These are phyloP conservation scores for Paradoxurus hermaphroditus DNA, from an alignment of 2,113 vertebrate species.

Conservation along the genomic window DNA sequence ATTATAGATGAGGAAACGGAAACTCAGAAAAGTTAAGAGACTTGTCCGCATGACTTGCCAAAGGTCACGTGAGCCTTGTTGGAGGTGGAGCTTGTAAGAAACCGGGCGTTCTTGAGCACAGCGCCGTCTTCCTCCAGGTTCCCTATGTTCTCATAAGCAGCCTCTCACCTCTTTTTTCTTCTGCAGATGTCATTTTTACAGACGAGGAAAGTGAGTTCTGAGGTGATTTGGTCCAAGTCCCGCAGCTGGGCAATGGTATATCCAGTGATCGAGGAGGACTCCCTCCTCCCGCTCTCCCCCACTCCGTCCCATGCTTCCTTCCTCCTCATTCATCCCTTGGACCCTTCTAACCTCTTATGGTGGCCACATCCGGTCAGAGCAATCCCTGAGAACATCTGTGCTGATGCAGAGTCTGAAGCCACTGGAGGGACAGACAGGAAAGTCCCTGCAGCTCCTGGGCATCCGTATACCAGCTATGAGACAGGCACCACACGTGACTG, in stretches of 20 bases:
- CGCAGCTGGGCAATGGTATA: background rate
- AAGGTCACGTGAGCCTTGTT: background rate
- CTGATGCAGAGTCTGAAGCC: background rate
- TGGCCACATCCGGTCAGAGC: background rate
- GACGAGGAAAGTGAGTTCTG: background rate
- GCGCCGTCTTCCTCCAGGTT: background rate
- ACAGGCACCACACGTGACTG: background rate
- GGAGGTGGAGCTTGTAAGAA: background rate
- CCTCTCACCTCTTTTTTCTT: background rate
- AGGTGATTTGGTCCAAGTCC: background rate
- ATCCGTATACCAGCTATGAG: background rate
- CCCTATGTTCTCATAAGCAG: background rate
- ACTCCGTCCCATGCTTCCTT: background rate
- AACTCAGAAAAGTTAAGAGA: background rate
- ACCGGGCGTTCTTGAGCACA: fast-evolving
- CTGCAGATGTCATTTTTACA: background rate
- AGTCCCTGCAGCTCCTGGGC: background rate
- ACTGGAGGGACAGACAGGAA: background rate
- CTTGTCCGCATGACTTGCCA: background rate
- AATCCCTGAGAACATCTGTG: background rate
- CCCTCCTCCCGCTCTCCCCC: background rate
- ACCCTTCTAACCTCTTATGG: background rate
- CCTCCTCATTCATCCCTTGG: background rate
- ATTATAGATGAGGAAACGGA: background rate
- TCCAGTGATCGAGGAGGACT: background rate